These are phyloP conservation scores for Ceratitis capitata DNA, from an alignment of 1,140 invertebrate species.

Conservation along the genomic window DNA sequence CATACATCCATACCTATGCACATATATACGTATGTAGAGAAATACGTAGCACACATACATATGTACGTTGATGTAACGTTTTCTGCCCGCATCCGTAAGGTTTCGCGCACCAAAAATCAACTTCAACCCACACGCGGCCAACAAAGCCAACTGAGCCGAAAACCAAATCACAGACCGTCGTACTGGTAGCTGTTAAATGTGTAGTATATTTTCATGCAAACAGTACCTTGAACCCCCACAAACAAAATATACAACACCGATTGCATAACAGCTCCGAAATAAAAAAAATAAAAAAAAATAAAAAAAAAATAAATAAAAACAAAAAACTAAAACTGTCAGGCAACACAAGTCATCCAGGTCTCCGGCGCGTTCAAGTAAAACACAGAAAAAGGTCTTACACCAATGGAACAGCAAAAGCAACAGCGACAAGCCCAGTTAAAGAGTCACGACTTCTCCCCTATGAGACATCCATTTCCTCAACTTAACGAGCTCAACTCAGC, in stretches of 20 bases:
- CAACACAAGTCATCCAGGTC: background rate
- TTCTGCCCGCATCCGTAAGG: constrained; percentile 9
- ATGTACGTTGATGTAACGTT: background rate
- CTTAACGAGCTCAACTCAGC: background rate
- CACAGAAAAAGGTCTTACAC: background rate
- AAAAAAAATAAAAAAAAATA: background rate
- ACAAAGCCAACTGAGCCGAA: background rate
- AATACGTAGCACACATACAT: background rate
- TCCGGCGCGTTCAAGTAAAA: constrained; percentile 15
- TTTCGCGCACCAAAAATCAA: constrained; percentile 40
- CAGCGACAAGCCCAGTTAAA: background rate
- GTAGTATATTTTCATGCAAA: too few relatives aligned
- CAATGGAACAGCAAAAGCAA: constrained; percentile 15
- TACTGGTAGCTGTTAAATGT: background rate
- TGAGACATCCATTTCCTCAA: background rate
- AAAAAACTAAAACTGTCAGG: background rate
- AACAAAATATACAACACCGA: background rate
- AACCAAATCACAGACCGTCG: background rate
- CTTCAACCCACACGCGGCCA: constrained; percentile 3
- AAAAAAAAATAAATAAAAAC: background rate
- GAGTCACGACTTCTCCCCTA: constrained; percentile 2
- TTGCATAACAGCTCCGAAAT: constrained; percentile 5
- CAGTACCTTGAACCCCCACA: background rate
- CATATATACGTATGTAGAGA: too few relatives aligned
- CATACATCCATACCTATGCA: background rate